phyloP scores from a whole-genome alignment of 2,888 invertebrate species.

The Stramonita haemastoma region DNA sequence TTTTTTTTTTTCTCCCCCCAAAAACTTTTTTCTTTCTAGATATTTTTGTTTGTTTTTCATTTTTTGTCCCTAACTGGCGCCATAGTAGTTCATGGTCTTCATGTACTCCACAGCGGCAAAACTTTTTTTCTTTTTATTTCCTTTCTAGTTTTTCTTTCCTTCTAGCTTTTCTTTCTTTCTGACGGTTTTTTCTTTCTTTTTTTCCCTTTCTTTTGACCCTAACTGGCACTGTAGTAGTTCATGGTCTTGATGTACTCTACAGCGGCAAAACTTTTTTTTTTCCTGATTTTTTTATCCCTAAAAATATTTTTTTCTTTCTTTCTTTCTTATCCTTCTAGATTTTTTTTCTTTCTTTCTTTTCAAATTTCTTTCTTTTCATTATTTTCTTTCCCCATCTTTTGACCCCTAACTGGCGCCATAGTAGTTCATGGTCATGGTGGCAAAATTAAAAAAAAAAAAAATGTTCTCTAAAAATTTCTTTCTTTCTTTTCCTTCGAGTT shows the following conservation, averaged over 20 bases:
- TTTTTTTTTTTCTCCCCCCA: background rate
- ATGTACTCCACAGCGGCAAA: conserved; percentile 95
- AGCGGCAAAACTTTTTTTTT: conserved; percentile 81
- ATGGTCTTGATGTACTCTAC: conserved; percentile 99
- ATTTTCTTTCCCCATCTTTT: background rate
- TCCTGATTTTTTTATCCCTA: background rate
- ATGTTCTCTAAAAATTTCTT: too few relatives aligned
- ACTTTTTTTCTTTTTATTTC: too few relatives aligned
- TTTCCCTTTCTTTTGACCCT: background rate
- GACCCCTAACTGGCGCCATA: background rate
- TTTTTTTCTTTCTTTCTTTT: too few relatives aligned
- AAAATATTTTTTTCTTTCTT: too few relatives aligned
- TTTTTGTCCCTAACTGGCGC: too few relatives aligned
- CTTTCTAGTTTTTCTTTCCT: background rate
- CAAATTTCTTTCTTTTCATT: background rate
- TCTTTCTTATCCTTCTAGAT: background rate
- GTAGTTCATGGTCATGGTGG: conserved; percentile 96
- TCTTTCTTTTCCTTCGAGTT: too few relatives aligned
- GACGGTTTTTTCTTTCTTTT: background rate
- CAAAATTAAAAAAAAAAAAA: too few relatives aligned
- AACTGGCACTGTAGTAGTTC: conserved; percentile 82
- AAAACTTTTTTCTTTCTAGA: background rate
- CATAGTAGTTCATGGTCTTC: conserved; percentile 93
- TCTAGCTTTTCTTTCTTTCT: background rate
- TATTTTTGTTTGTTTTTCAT: too few relatives aligned